Evolutionary conservation across 2,888 invertebrate species (phyloP).

Genomic region (Trachelus troglodyta): DNA sequence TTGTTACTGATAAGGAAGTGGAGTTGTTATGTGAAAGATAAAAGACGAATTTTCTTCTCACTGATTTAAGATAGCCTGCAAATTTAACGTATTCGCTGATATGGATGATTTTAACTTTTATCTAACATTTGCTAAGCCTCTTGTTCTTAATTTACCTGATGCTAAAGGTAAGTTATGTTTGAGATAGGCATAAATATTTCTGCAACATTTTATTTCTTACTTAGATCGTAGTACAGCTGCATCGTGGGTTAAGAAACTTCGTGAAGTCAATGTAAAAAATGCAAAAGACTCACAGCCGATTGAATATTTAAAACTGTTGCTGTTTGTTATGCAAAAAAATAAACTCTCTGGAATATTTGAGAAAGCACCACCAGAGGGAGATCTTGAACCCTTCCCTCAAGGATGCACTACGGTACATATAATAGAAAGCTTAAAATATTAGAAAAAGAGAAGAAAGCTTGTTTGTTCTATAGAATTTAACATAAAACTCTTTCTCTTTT

Average conservation of each 20-base stretch:
- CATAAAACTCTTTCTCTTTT: neutral
- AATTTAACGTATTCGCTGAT: slow-evolving; percentile 3
- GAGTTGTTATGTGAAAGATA: neutral
- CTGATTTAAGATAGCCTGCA: neutral
- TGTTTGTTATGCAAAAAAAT: slow-evolving; percentile 65
- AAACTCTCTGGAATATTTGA: slow-evolving; percentile 64
- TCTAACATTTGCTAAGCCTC: slow-evolving; percentile 63
- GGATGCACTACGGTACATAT: slow-evolving; percentile 44
- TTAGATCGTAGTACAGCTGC: slow-evolving; percentile 65
- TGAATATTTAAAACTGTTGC: slow-evolving; percentile 65
- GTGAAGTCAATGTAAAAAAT: slow-evolving; percentile 37
- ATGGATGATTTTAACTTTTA: slow-evolving; percentile 64
- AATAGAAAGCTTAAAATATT: slow-evolving; percentile 9
- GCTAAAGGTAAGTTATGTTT: slow-evolving; percentile 49
- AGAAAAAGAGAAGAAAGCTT: neutral
- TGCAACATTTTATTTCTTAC: neutral
- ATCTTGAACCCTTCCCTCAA: slow-evolving; percentile 53
- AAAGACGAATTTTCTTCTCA: neutral
- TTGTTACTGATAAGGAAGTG: neutral
- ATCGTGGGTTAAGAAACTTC: slow-evolving; percentile 65
- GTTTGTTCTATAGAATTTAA: neutral
- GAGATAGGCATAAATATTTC: neutral
- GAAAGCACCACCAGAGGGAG: slow-evolving; percentile 57
- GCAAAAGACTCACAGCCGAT: slow-evolving; percentile 53
- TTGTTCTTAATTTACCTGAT: slow-evolving; percentile 62